Percentiles rank a stretch among this genome's conserved stretches.
phyloP scores from a whole-genome alignment of 2,797 vertebrate genomes.

The Brotula barbata region DNA sequence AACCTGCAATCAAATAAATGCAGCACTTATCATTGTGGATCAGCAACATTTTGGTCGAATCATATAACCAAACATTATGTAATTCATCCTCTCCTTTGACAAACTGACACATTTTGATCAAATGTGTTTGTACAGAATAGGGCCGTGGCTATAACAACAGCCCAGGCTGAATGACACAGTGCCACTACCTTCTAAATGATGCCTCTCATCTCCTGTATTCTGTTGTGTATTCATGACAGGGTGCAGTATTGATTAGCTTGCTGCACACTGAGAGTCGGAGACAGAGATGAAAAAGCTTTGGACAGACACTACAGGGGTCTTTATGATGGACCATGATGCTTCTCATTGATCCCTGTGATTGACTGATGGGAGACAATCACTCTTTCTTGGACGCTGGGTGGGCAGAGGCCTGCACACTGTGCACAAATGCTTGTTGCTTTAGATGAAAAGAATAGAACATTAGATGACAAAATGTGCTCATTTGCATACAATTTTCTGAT shows the following conservation, averaged over 20 bases:
- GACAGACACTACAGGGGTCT: conserved; percentile 19
- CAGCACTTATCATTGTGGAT: too few relatives aligned
- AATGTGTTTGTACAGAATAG: too few relatives aligned
- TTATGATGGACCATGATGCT: conserved; percentile 28
- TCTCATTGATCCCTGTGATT: conserved; percentile 40
- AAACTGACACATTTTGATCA: too few relatives aligned
- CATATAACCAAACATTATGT: too few relatives aligned
- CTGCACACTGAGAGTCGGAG: conserved; percentile 9
- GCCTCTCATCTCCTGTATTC: conserved; percentile 12
- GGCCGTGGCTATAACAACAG: not conserved
- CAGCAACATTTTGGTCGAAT: too few relatives aligned
- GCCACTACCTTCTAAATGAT: conserved; percentile 14
- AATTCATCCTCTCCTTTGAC: too few relatives aligned
- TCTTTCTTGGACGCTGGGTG: conserved; percentile 2
- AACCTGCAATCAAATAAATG: too few relatives aligned
- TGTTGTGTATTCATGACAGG: conserved; percentile 25
- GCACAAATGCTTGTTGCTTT: not conserved
- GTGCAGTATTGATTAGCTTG: conserved; percentile 43
- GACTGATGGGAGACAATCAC: conserved; percentile 30
- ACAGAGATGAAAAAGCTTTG: conserved; percentile 23
- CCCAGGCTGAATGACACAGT: not conserved
- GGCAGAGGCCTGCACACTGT: not conserved
- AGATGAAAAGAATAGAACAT: not conserved
- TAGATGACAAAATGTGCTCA: conserved; percentile 25
- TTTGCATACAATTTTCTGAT: too few relatives aligned